Base-by-base conservation (phyloP, 2,888 invertebrate species). In the Ceramica pisi region DNA sequence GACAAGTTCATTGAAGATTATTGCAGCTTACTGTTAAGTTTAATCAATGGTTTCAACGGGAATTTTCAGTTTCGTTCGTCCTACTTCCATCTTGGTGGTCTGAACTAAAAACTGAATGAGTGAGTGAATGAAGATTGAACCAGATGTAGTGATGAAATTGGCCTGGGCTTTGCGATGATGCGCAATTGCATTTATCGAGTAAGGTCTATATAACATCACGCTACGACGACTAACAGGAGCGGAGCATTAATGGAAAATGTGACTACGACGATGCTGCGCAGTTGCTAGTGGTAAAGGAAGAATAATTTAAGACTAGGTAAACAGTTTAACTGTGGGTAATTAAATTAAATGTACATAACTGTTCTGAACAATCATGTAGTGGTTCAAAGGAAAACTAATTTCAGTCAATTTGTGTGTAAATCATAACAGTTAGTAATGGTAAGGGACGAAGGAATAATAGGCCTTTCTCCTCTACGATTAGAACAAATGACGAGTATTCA, bases 121-220 rank as follows among this genome's bases (percentile, higher is more conserved):
- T 19, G 31, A 60, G 31, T 51, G 60, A 78, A 59, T 64, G 66
- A 66, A 69, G 70, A 78, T 67, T 56, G 62, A 80, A 57, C 67
- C 46, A 41, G 60, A 77, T 56, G 26, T 57, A 60, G 79, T 70
- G 62, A 78, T 82, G 81, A 84, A 86, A 85, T 86, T 83, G 82
- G 71, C 70, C 64, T 72, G 79, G 60, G 79, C 77, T 71, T 83
- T 83, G n/a, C n/a, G n/a, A n/a, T n/a, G n/a, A n/a, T n/a, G n/a
- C n/a, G n/a, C n/a, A n/a, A n/a, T n/a, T n/a, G n/a, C n/a, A n/a
- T n/a, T n/a, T n/a, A n/a, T n/a, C n/a, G n/a, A n/a, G n/a, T n/a
- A n/a, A n/a, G n/a, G n/a, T n/a, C n/a, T n/a, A n/a, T n/a, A n/a
- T n/a, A n/a, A n/a, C n/a, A n/a, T n/a, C n/a, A n/a, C n/a, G n/a